A percentile compares a stretch with the other conserved stretches of the same genome.
Conservation (phyloP, 2,113 vertebrate genomes). For the Centrocercus urophasianus region DNA sequence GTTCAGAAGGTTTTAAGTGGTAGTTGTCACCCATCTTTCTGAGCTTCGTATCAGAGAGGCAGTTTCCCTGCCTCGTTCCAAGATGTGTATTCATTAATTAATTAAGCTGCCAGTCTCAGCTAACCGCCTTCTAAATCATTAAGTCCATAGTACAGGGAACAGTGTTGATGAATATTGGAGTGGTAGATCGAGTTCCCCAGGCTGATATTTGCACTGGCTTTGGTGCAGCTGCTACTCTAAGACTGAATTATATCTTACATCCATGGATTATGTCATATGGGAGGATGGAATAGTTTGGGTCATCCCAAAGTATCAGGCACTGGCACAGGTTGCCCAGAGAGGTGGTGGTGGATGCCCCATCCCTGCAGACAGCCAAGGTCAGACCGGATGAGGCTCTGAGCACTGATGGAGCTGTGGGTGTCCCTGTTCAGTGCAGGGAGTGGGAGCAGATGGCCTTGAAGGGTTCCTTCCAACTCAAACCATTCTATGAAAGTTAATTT, state of each 20-base stretch:
- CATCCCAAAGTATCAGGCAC: background rate
- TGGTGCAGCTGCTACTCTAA: background rate
- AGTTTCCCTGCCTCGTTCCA: background rate
- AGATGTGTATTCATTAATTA: background rate
- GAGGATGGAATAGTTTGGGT: background rate
- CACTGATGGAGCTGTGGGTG: too few species aligned
- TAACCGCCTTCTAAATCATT: background rate
- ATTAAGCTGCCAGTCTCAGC: background rate
- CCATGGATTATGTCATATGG: background rate
- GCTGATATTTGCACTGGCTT: background rate
- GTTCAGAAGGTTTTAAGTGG: background rate
- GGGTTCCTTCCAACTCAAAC: too few species aligned
- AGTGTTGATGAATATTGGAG: accelerated
- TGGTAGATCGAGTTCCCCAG: background rate
- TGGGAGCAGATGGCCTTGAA: too few species aligned
- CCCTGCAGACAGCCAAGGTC: too few species aligned
- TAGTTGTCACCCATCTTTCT: background rate
- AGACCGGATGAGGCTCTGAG: too few species aligned
- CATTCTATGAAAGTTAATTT: background rate
- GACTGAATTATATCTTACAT: background rate
- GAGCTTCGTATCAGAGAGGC: background rate
- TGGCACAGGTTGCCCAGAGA: too few species aligned
- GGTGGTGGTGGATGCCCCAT: too few species aligned
- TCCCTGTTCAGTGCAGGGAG: too few species aligned
- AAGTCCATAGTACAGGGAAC: accelerated